Evolutionary conservation across 2,113 vertebrate species (phyloP).

Genomic region (Formicarius rufipectus): DNA sequence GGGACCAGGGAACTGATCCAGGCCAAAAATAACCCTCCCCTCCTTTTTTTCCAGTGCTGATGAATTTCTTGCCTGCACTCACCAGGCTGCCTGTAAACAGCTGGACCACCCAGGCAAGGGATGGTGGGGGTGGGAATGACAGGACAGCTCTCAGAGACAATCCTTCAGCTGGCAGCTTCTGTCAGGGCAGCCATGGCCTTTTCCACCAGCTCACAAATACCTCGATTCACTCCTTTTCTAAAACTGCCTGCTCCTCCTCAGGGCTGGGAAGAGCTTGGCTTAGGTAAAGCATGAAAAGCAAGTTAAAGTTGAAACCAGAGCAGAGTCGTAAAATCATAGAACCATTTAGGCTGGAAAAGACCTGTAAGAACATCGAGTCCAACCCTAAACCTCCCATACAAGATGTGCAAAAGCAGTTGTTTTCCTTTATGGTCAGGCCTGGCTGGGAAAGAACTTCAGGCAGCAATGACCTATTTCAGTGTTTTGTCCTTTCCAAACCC

Average conservation of each 20-base stretch:
- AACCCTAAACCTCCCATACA: background rate
- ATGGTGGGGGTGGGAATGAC: background rate
- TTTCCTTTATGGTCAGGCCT: background rate
- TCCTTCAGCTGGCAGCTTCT: background rate
- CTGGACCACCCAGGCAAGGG: slow-evolving; percentile 61
- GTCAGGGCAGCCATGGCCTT: background rate
- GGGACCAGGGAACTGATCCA: background rate
- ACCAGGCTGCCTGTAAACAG: slow-evolving; percentile 42
- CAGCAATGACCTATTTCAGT: background rate
- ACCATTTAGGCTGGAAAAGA: background rate
- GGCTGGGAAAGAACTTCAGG: slow-evolving; percentile 3
- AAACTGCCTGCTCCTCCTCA: background rate
- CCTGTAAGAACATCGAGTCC: background rate
- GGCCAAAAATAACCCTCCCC: background rate
- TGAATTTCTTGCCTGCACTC: background rate
- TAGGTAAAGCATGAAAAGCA: background rate
- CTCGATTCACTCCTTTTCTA: background rate
- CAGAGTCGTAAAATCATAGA: background rate
- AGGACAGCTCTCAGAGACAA: background rate
- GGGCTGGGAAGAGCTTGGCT: background rate
- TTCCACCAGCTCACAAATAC: background rate
- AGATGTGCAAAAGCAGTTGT: background rate
- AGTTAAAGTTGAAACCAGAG: background rate
- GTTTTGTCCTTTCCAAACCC: background rate
- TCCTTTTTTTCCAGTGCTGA: background rate